A percentile compares a stretch with the other conserved stretches of the same genome.
Evolutionary conservation across 2,797 vertebrate genomes (phyloP).

Genomic region (Muraenolepis orangiensis): DNA sequence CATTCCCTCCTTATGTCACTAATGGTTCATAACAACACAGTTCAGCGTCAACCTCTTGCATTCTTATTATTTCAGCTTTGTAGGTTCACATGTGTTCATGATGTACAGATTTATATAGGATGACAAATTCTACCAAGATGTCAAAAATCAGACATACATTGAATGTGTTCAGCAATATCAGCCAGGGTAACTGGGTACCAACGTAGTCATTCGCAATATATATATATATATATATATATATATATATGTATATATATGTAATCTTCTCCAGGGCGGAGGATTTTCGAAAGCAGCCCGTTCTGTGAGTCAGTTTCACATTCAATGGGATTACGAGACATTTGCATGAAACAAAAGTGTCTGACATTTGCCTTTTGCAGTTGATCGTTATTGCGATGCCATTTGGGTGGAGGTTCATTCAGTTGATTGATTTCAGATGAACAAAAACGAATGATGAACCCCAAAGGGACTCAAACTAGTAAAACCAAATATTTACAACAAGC

Average conservation of each 20-base stretch:
- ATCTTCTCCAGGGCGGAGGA: neutral
- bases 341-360: neutral
- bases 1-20: too few species aligned
- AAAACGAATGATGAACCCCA: neutral
- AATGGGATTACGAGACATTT: neutral
- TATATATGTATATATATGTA: too few species aligned
- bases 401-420: neutral
- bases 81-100: neutral
- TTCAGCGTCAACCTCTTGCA: neutral
- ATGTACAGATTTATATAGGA: neutral
- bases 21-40: neutral
- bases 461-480: neutral
- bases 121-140: neutral
- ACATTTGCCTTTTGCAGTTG: neutral
- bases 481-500: neutral
- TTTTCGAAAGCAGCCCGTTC: neutral
- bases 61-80: neutral
- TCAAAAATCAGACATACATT: neutral
- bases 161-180: neutral
- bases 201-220: too few species aligned
- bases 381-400: neutral
- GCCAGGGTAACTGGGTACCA: neutral
- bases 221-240: too few species aligned
- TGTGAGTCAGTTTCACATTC: neutral
- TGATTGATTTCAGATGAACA: neutral